Percentiles rank a stretch among this genome's conserved stretches.
Conservation (phyloP, 2,797 vertebrate genomes). For the Karalla daura region DNA sequence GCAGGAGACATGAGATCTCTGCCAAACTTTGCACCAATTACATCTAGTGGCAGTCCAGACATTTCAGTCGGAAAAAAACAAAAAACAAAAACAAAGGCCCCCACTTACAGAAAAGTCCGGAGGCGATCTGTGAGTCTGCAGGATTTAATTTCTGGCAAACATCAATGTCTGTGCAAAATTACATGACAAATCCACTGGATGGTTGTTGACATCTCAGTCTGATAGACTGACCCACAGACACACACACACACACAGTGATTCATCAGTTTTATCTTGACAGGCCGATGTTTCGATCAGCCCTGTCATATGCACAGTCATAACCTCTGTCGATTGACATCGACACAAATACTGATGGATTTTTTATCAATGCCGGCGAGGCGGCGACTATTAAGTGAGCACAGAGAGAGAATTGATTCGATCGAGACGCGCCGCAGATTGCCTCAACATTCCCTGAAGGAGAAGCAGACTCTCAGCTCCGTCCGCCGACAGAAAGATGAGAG, state of each 20-base stretch:
- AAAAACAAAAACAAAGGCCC: neutral
- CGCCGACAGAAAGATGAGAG: slow-evolving; percentile 16
- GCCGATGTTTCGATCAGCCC: neutral
- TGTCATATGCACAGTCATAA: slow-evolving; percentile 14
- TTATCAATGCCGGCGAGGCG: slow-evolving; percentile 65
- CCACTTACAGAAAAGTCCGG: neutral
- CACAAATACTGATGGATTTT: slow-evolving; percentile 49
- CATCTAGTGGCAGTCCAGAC: neutral
- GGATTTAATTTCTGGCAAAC: neutral
- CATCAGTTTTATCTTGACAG: neutral
- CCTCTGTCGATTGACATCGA: slow-evolving; percentile 33
- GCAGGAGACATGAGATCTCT: neutral
- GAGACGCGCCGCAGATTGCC: slow-evolving; percentile 33
- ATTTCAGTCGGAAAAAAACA: neutral
- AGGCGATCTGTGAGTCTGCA: neutral
- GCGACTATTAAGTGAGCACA: slow-evolving; percentile 51
- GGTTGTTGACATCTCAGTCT: neutral
- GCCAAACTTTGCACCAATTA: neutral
- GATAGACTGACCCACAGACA: too few relatives aligned
- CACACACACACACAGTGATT: neutral
- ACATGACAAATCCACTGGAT: neutral
- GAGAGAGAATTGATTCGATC: slow-evolving; percentile 63
- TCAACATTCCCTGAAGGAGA: slow-evolving; percentile 49
- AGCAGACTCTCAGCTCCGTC: slow-evolving; percentile 41
- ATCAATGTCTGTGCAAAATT: neutral